These are phyloP conservation scores for Ruditapes philippinarum DNA, from an alignment of 1,140 invertebrate species.

Conservation along the genomic window DNA sequence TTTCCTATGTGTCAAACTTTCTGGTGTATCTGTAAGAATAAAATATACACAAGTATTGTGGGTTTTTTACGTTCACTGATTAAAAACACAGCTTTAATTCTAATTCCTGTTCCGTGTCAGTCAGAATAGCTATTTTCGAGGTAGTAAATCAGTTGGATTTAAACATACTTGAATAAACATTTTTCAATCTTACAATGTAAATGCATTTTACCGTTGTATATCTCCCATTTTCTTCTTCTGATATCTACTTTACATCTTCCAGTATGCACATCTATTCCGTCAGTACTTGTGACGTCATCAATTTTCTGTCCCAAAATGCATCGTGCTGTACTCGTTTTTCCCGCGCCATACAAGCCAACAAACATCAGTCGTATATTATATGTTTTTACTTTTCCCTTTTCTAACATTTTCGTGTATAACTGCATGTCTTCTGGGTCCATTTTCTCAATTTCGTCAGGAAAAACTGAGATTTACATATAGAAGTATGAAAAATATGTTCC, in stretches of 20 bases:
- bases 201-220: too few species aligned
- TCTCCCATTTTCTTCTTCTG: conserved; percentile 29
- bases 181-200: too few species aligned
- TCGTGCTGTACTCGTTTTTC: conserved; percentile 41
- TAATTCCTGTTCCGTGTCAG: too few species aligned
- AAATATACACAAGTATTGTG: too few species aligned
- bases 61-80: too few species aligned
- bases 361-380: conserved; percentile 58
- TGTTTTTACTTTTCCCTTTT: conserved; percentile 26
- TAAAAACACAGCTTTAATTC: too few species aligned
- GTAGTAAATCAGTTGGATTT: too few species aligned
- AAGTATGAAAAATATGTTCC: too few species aligned
- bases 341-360: conserved; percentile 48
- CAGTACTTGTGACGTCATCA: conserved; percentile 40
- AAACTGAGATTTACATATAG: background rate
- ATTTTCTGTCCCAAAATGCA: conserved; percentile 45
- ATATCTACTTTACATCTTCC: conserved; percentile 47
- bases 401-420: conserved; percentile 46
- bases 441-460: conserved; percentile 42
- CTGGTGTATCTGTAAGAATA: background rate
- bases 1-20: background rate
- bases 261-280: conserved; percentile 54
- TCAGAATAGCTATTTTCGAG: too few species aligned
- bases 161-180: too few species aligned
- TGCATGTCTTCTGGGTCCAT: conserved; percentile 44